phyloP scores from a whole-genome alignment of 1,140 invertebrate species.

The Zaprionus africanus region DNA sequence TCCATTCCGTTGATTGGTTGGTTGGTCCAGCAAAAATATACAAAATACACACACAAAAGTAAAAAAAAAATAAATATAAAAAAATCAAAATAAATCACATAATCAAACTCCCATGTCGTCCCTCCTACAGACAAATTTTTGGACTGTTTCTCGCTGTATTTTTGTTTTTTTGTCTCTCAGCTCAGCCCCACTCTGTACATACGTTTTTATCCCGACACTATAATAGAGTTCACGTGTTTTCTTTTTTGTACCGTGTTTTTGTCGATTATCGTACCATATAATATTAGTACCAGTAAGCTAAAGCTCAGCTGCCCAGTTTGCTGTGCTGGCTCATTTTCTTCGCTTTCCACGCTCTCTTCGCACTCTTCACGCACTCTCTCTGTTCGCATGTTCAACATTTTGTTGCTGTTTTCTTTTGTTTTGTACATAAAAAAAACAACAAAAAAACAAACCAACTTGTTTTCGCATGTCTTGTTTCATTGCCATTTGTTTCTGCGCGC shows the following conservation, averaged over 20 bases:
- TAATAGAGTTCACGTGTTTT: not conserved
- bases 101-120: constrained; percentile 69
- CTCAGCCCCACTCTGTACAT: constrained; percentile 33
- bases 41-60: constrained; percentile 20
- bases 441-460: not conserved
- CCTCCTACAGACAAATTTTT: constrained; percentile 54
- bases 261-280: constrained; percentile 9
- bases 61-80: constrained; percentile 27
- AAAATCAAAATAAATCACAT: constrained; percentile 22
- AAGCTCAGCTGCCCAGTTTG: constrained; percentile 46
- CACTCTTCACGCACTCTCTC: not conserved
- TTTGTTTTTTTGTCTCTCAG: constrained; percentile 19
- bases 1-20: constrained; percentile 56
- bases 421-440: not conserved
- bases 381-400: constrained; percentile 3
- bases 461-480: not conserved
- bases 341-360: constrained; percentile 29
- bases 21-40: constrained; percentile 51
- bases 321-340: constrained; percentile 43
- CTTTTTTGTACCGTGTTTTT: constrained; percentile 40
- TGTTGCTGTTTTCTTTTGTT: not conserved
- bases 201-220: constrained; percentile 16
- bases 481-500: not conserved
- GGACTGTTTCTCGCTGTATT: constrained; percentile 24
- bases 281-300: not conserved